Evolutionary conservation across 2,888 invertebrate species (phyloP), one percentile per base, ranked within the genome.

Genomic region (Torymus tubicola): DNA sequence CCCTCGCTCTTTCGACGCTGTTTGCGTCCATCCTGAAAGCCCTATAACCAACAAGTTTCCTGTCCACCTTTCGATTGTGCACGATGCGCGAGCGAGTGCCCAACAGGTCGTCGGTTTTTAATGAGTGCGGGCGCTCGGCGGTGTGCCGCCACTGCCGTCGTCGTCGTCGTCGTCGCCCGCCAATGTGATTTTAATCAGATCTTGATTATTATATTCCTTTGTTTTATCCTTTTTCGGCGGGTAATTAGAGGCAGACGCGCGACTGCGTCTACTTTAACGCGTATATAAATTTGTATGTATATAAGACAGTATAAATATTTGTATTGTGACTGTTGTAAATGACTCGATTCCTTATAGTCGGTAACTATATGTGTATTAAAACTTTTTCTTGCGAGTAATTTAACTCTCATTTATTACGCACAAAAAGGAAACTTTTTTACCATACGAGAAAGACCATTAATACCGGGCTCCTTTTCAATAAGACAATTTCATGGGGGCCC

Each of bases 1-100:
- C 60, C 70, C 58, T 82, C 81, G 79, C 76, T 67, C 81, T 65
- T 31, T 60, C 77, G 21, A 50, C 24, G 50, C 18, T 61, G 71
- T 61, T 78, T 61, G 16, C 78, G 21, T 72, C 57, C 65, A 78
- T 67, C 31, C 31, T 50, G 16, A 52, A 65, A 31, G 78, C 16
- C 55, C 52, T 42, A 52, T 52, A 61, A 71, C 57, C 61, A 42
- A 31, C 72, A 50, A 72, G 71, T 78, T 78, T 78, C 58, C 68
- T 75, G 61, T 68, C 24, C 18, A 42, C 55, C 67, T 61, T 24
- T 21, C 68, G 61, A 68, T 68, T 68, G 60, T 31, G n/a, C 55
- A 58, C 57, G 70, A 70, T 13, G 58, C 58, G 21, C 42, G 42
- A 8, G 42, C 42, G 42, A 42, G 42, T 42, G 42, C 55, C 55